These are phyloP conservation scores for Montipora efflorescens DNA, from an alignment of 64 coral and sea anemone species.

Conservation along the genomic window DNA sequence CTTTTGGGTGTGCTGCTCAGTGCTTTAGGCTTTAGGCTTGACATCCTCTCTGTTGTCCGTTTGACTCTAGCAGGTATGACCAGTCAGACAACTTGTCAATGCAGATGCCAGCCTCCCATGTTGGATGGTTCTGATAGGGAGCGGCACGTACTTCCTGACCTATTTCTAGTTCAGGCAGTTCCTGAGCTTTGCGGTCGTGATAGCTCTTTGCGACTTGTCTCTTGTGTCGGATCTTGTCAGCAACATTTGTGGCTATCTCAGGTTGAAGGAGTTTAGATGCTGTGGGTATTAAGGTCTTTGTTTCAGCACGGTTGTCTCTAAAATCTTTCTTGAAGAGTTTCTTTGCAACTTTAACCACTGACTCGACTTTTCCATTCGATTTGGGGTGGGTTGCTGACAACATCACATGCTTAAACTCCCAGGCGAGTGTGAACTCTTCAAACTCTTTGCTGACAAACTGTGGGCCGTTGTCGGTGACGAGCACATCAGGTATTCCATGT, in stretches of 20 bases:
- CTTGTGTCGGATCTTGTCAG: neutral
- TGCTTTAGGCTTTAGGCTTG: neutral
- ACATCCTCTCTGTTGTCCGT: neutral
- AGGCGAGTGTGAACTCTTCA: neutral
- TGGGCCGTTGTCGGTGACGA: neutral
- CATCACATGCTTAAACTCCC: neutral
- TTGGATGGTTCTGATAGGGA: neutral
- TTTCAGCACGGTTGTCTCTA: neutral
- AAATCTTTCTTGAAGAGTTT: neutral
- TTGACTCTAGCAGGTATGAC: constrained; percentile 9
- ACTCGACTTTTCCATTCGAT: neutral
- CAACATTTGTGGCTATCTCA: neutral
- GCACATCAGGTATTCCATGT: neutral
- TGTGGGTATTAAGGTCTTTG: neutral
- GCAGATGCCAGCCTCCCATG: neutral
- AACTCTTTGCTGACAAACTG: neutral
- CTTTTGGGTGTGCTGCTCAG: constrained; percentile 30
- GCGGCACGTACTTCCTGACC: neutral
- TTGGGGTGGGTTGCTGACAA: neutral
- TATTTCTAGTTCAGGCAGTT: neutral
- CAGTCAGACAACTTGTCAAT: constrained; percentile 1
- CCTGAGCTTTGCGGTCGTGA: neutral
- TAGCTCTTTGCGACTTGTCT: neutral
- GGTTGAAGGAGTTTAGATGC: neutral
- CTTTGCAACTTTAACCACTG: neutral